Evolutionary conservation across 2,888 invertebrate genomes (phyloP), one percentile per base, ranked within the genome.

Genomic region (Ichneumoninae sp.): DNA sequence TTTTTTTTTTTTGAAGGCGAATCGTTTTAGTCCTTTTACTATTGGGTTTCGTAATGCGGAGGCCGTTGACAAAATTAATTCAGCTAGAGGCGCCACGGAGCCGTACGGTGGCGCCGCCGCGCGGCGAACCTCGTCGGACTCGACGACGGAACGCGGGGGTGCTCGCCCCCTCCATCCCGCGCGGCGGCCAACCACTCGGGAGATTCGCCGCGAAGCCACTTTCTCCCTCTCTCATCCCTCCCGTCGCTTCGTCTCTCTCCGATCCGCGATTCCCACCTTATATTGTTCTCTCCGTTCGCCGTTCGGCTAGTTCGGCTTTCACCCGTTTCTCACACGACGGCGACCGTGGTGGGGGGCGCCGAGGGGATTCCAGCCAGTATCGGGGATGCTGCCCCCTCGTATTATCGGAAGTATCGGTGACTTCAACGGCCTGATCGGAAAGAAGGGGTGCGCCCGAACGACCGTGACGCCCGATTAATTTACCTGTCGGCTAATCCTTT

Each of bases 351-450:
- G 75, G 62, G 22, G 77, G 26, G 68, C 60, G 79, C 75, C 68
- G 79, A 36, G 74, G 54, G 71, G 47, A 54, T 80, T 80, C 68
- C 71, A 30, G 75, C 75, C 79, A 52, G 76, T 89, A 89, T 88
- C 88, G 89, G 82, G 88, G 88, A 89, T 88, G 88, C 88, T 87
- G 86, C 87, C 82, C 76, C 47, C 75, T 87, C 86, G 87, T 86
- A 90, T 89, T 93, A 93, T 93, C 91, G 93, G 93, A 93, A 93
- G 90, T 93, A 93, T 93, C 92, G 93, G 93, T 93, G 93, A 93
- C 91, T 93, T 93, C 93, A 93, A 93, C 93, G 93, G 91, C 89
- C 90, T 91, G 93, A 93, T 93, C 93, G 93, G 92, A 93, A 93
- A 93, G 91, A 91, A 90, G 90, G 89, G 89, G 89, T 81, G 80